These are phyloP conservation scores for Hippolais icterina DNA, from an alignment of 2,113 vertebrate species.

Conservation along the genomic window DNA sequence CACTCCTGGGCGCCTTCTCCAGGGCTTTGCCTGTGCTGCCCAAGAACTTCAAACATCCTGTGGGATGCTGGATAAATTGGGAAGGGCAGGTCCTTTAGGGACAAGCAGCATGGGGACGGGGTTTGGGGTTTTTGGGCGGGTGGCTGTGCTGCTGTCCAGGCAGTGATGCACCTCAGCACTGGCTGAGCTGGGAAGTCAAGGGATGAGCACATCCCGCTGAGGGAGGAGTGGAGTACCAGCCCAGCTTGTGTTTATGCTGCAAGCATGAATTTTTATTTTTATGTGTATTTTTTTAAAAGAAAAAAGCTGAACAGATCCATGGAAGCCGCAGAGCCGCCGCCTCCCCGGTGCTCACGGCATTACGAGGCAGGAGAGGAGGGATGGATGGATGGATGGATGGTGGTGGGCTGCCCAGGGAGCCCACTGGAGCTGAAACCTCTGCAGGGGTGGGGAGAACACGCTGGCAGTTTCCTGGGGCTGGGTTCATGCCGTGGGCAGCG, in stretches of 20 bases:
- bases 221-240: not conserved
- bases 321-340: not conserved
- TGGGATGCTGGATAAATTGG: not conserved
- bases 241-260: not conserved
- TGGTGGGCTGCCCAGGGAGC: not conserved
- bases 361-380: not conserved
- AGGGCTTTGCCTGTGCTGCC: not conserved
- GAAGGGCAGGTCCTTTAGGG: not conserved
- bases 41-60: accelerated
- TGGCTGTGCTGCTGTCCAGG: not conserved
- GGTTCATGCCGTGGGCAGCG: not conserved
- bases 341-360: not conserved
- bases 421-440: not conserved
- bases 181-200: not conserved
- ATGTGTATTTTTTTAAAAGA: not conserved
- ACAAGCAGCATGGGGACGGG: accelerated
- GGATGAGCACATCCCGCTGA: not conserved
- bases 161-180: not conserved
- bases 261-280: not conserved
- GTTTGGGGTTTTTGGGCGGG: not conserved
- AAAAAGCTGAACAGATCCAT: not conserved
- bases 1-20: not conserved
- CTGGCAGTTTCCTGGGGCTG: not conserved
- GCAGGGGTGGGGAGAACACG: not conserved
- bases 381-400: not conserved